Evolutionary conservation across 2,113 vertebrate genomes (phyloP).

Genomic region (Stercorarius parasiticus): DNA sequence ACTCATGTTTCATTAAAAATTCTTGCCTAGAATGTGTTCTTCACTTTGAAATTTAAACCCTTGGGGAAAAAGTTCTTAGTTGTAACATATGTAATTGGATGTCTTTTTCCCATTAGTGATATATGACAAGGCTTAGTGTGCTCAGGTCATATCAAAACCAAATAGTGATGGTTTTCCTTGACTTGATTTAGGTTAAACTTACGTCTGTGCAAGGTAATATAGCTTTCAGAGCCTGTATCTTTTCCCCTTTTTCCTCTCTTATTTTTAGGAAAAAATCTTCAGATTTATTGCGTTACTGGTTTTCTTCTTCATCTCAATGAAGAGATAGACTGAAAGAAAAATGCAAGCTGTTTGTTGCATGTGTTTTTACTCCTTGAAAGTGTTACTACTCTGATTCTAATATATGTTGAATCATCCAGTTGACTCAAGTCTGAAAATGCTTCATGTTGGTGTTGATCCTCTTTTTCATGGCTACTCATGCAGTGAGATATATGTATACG

Average conservation of each 20-base stretch:
- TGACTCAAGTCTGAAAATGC: background rate
- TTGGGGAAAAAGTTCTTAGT: background rate
- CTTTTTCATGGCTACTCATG: background rate
- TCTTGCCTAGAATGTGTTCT: background rate
- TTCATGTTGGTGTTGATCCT: background rate
- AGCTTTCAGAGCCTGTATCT: background rate
- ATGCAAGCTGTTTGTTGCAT: background rate
- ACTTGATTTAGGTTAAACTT: background rate
- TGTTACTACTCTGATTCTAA: background rate
- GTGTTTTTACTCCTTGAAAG: background rate
- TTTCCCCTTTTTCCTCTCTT: background rate
- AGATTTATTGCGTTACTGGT: background rate
- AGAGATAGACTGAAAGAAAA: background rate
- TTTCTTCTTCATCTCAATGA: background rate
- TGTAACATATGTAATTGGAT: background rate
- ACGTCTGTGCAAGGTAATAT: fast-evolving
- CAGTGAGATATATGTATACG: background rate
- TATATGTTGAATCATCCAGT: background rate
- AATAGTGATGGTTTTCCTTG: background rate
- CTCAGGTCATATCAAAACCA: background rate
- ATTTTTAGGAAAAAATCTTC: background rate
- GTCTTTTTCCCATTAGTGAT: background rate
- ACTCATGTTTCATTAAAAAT: background rate
- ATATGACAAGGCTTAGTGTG: background rate
- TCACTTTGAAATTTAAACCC: background rate